These are phyloP conservation scores for Cheilosia scutellata DNA, from an alignment of 2,888 invertebrate genomes.

Conservation along the genomic window DNA sequence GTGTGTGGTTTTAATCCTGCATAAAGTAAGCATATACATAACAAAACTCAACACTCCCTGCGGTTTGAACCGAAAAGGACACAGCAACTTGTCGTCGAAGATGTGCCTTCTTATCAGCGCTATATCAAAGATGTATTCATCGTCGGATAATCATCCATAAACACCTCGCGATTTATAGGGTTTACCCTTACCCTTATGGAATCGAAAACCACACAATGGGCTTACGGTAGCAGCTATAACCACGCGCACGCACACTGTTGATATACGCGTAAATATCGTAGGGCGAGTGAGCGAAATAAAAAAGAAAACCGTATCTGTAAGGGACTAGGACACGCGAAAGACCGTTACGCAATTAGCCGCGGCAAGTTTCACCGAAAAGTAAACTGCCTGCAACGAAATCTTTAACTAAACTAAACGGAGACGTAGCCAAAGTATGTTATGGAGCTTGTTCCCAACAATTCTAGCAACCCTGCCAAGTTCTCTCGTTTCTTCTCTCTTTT, in stretches of 20 bases:
- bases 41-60: conserved; percentile 8
- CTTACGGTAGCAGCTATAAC: conserved; percentile 6
- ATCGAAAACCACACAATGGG: conserved; percentile 21
- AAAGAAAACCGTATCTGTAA: conserved; percentile 34
- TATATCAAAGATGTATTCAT: conserved; percentile 35
- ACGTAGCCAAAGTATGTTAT: conserved; percentile 34
- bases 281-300: neutral
- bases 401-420: conserved; percentile 66
- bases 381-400: conserved; percentile 70
- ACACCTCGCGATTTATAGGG: conserved; percentile 40
- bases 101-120: conserved; percentile 32
- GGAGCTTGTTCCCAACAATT: conserved; percentile 58
- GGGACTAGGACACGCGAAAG: conserved; percentile 65
- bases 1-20: conserved; percentile 27
- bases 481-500: conserved; percentile 23
- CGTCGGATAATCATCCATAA: conserved; percentile 39
- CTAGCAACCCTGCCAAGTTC: conserved; percentile 37
- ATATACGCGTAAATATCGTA: conserved; percentile 47
- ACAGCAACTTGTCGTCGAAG: conserved; percentile 14
- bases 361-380: conserved; percentile 30
- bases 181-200: conserved; percentile 4
- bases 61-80: conserved; percentile 26
- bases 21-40: conserved; percentile 15
- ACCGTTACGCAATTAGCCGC: conserved; percentile 69
- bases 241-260: conserved; percentile 52